Base-by-base conservation (phyloP, 1,140 invertebrate species). In the Gryon sp. region DNA sequence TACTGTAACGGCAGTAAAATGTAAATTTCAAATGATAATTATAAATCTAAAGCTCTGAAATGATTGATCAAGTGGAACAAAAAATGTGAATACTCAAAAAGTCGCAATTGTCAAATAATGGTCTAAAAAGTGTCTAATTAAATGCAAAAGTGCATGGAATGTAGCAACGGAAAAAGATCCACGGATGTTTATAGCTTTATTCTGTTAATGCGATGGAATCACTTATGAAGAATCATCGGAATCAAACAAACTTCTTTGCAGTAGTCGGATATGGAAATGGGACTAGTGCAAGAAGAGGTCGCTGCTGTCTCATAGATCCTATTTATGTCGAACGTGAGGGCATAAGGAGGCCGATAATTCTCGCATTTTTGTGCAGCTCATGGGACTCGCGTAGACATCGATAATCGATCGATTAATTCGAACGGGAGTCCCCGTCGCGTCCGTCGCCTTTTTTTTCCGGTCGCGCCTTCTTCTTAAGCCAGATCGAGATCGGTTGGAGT, bases 391-490 rank as follows among this genome's bases (percentile, higher is more conserved):
- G 40, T 38, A 65, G 76, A 78, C 79, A 70, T 81, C 73, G 77
- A 79, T 81, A 81, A 81, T 74, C 76, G 79, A 79, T 79, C 76
- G 79, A 81, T 81, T 78, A 81, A 79, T 79, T 81, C 73, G 73
- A 80, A 28, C 72, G 66, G 72, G 60, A 74, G 62, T 72, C 75
- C 66, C 75, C 69, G 63, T 70, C 66, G 70, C 66, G 65, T 53
- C 63, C 72, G 66, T 78, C 72, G 70, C 66, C 57, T 69, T 62
- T 80, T 82, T 78, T 83, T 59, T 43, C 41, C 41, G 40, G 55
- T 57, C 76, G 76, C 76, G 65, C 70, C 79, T 76, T 76, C 85
- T 86, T 80, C 85, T 86, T 84, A 84, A 86, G 83, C 84, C 85
- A 78, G 84, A 86, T 84, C 79, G 55, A n/a, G 43, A 36, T 60